Conservation (phyloP, 2,113 vertebrate species). For the Thamnophis sirtalis region DNA sequence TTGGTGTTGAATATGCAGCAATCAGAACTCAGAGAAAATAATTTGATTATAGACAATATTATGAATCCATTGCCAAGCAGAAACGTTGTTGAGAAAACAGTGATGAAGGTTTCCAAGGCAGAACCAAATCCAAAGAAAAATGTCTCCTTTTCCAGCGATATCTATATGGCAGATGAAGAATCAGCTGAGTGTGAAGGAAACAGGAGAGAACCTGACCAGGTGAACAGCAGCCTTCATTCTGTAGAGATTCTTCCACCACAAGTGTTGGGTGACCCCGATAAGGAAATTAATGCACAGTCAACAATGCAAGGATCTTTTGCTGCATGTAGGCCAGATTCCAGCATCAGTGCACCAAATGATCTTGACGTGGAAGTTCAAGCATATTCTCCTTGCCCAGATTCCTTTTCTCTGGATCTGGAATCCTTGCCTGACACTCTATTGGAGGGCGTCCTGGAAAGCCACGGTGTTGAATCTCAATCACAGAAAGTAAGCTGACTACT, state of each 20-base stretch:
- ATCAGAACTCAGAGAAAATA: not conserved
- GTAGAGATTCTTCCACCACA: not conserved
- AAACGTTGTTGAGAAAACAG: not conserved
- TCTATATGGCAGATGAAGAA: not conserved
- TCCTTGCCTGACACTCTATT: slow-evolving; percentile 55
- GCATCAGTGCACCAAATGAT: not conserved
- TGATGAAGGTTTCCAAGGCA: not conserved
- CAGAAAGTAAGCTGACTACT: slow-evolving; percentile 43
- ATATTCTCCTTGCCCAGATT: not conserved
- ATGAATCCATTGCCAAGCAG: not conserved
- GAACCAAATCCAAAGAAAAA: not conserved
- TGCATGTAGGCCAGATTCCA: fast-evolving
- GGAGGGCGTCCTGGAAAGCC: slow-evolving; percentile 16
- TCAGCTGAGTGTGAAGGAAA: not conserved
- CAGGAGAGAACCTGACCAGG: not conserved
- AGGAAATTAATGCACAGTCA: not conserved
- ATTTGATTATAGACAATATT: not conserved
- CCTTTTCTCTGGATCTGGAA: slow-evolving; percentile 28
- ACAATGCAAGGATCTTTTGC: not conserved
- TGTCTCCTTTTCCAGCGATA: fast-evolving
- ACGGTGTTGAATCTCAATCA: not conserved
- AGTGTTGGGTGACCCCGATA: not conserved
- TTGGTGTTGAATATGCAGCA: not conserved
- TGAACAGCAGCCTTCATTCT: not conserved
- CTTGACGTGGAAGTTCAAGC: not conserved